Conservation (phyloP, 2,113 vertebrate species). For the Antennarius striatus region DNA sequence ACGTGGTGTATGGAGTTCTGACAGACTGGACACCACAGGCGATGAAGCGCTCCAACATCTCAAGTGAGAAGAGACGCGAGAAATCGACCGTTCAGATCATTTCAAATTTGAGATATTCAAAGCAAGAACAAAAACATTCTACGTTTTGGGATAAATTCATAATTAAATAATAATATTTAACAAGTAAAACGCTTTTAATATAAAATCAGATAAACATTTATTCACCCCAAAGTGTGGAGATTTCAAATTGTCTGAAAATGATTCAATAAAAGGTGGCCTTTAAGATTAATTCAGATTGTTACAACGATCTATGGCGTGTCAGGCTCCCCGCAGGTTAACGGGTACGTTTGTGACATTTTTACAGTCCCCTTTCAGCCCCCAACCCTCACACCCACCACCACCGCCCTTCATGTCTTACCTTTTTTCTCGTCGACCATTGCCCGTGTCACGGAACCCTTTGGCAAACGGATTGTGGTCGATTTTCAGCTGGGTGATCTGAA, state of each 20-base stretch:
- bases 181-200: neutral
- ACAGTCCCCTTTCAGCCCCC: neutral
- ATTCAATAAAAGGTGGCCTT: no score
- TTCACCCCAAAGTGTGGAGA: no score
- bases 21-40: neutral
- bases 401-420: slow-evolving; percentile 80
- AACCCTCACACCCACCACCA: no score
- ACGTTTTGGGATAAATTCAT: neutral
- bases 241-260: no score
- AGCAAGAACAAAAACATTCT: neutral
- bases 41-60: no score
- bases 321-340: no score
- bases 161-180: neutral
- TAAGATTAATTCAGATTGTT: no score
- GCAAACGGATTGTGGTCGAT: slow-evolving; percentile 99
- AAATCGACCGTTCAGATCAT: neutral
- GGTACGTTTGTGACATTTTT: neutral
- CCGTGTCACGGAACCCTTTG: slow-evolving; percentile 98
- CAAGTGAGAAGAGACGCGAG: no score
- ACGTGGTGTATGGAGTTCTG: neutral
- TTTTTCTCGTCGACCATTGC: slow-evolving; percentile 96
- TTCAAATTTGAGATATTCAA: neutral
- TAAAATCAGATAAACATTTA: no score
- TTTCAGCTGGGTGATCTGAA: slow-evolving; percentile 98
- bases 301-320: no score